phyloP scores from a whole-genome alignment of 2,888 invertebrate species.

The Hypomecis atomaria region DNA sequence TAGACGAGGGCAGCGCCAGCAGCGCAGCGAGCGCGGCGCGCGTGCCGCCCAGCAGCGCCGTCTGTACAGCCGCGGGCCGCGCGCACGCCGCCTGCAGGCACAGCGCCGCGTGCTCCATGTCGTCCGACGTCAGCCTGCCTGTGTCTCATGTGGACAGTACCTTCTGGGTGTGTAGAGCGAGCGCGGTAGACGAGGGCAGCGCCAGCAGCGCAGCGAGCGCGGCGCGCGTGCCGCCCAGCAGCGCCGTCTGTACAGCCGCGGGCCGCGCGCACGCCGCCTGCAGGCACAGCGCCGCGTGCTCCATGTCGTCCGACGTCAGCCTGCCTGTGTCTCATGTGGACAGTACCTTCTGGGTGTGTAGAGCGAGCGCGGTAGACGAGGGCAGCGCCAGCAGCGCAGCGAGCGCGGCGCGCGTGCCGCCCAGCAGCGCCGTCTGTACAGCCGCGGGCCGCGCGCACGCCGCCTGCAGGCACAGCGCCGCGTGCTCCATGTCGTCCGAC shows the following conservation, averaged over 20 bases:
- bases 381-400: constrained; percentile 86
- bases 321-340: too few species aligned
- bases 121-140: constrained; percentile 94
- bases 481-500: constrained; percentile 97
- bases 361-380: neutral
- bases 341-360: neutral
- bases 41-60: constrained; percentile 89
- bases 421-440: constrained; percentile 83
- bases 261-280: too few species aligned
- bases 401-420: constrained; percentile 85
- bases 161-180: neutral
- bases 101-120: constrained; percentile 94
- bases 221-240: constrained; percentile 89
- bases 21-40: constrained; percentile 85
- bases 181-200: constrained; percentile 50
- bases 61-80: constrained; percentile 70
- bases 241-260: constrained; percentile 74
- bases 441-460: constrained; percentile 86
- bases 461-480: constrained; percentile 91
- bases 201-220: constrained; percentile 85
- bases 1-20: constrained; percentile 68
- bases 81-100: constrained; percentile 91
- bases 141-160: too few species aligned
- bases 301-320: too few species aligned
- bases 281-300: constrained; percentile 64